These are phyloP conservation scores for Lapara coniferarum DNA, from an alignment of 2,888 invertebrate species.

Conservation along the genomic window DNA sequence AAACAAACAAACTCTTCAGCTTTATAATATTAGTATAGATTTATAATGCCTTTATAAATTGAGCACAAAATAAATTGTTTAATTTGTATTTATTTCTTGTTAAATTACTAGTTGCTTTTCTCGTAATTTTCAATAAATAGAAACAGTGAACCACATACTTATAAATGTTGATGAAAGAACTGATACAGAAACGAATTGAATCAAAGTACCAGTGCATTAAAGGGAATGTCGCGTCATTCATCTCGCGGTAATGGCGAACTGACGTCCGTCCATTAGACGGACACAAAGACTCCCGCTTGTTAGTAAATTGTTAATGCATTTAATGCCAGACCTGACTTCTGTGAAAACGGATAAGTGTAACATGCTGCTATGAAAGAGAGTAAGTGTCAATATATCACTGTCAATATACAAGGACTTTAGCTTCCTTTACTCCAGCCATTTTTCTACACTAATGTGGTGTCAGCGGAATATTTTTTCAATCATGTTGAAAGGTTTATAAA, in stretches of 20 bases:
- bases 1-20: too few species aligned
- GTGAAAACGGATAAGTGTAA: constrained; percentile 35
- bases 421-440: too few species aligned
- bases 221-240: constrained; percentile 61
- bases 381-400: constrained; percentile 11
- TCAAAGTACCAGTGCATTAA: constrained; percentile 57
- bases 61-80: not conserved
- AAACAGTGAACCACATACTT: too few species aligned
- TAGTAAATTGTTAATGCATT: constrained; percentile 58
- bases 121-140: too few species aligned
- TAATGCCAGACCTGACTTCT: constrained; percentile 41
- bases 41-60: not conserved
- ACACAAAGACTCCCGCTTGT: constrained; percentile 54
- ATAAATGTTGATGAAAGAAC: not conserved
- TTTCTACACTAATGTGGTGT: too few species aligned
- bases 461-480: too few species aligned
- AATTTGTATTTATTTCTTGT: too few species aligned
- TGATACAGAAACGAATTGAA: constrained; percentile 9
- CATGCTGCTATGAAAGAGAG: constrained; percentile 2
- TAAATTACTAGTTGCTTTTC: too few species aligned
- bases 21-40: too few species aligned
- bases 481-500: too few species aligned
- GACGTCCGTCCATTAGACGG: constrained; percentile 61
- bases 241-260: constrained; percentile 58
- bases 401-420: too few species aligned